These are phyloP conservation scores for Garra rufa DNA, from an alignment of 2,113 vertebrate genomes.

Conservation along the genomic window DNA sequence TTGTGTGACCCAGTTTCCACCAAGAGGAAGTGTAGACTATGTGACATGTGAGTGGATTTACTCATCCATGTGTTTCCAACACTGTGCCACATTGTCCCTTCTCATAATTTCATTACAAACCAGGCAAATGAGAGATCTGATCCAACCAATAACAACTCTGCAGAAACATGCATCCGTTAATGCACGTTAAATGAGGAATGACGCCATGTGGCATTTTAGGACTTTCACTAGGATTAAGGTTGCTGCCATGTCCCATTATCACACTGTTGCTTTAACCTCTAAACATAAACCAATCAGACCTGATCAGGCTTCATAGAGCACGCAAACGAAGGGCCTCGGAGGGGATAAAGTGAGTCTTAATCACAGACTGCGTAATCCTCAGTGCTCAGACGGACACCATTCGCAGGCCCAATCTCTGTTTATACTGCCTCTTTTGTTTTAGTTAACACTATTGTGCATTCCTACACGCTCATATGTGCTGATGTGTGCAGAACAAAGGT, in stretches of 20 bases:
- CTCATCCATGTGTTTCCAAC: constrained; percentile 25
- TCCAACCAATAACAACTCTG: not conserved
- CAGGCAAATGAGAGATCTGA: constrained; percentile 29
- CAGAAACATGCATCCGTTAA: not conserved
- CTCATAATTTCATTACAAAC: constrained; percentile 32
- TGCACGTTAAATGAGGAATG: not conserved
- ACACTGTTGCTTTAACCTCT: not conserved
- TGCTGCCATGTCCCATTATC: not conserved
- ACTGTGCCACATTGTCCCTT: constrained; percentile 7
- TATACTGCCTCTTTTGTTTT: not conserved
- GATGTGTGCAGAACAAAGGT: not conserved
- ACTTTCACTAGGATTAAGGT: not conserved
- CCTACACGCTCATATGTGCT: not conserved
- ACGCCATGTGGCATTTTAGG: not conserved
- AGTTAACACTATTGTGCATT: not conserved
- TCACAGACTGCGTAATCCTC: constrained; percentile 39
- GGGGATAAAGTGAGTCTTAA: constrained; percentile 42
- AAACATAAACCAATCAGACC: constrained; percentile 20
- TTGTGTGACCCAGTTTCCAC: constrained; percentile 34
- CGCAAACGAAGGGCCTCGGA: constrained; percentile 13
- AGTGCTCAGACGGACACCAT: not conserved
- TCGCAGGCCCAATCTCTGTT: not conserved
- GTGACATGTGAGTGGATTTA: constrained; percentile 33
- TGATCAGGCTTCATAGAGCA: constrained; percentile 4
- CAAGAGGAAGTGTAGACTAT: constrained; percentile 25